Base-by-base conservation (phyloP, 35 echinoderm and acorn worm species). In the Hemicentrotus pulcherrimus region DNA sequence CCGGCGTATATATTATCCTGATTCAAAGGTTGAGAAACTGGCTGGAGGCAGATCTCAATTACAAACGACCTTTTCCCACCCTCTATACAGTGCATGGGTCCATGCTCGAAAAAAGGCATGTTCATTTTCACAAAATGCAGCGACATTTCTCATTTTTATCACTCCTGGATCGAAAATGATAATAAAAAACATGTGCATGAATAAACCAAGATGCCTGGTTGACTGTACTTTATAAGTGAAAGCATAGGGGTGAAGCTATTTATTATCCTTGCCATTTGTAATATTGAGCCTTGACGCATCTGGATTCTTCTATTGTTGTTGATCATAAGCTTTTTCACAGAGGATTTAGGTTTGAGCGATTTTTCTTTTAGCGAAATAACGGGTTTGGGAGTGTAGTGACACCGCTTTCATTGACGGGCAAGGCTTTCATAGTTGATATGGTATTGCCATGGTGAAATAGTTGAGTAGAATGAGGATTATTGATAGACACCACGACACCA, bases 211-310 rank as follows among this genome's bases (percentile, higher is more conserved):
- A 55, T 14, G 50, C 50, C 35, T n/a, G 19, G 65, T 78, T 78
- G 65, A 78, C 28, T n/a, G 65, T 78, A 78, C 65, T 78, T 78
- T 78, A n/a, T 78, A n/a, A 78, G 65, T 28, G 65, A 78, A 78
- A 78, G 65, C 65, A n/a, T n/a, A 18, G 19, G 28, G 65, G 19
- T 78, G 19, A 78, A 78, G 65, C 65, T 78, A 78, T 78, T 78
- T 78, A 78, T 2, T 28, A 78, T 15, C 19, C 24, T 78, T 78
- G 65, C 65, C 24, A 15, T 41, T 41, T 41, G 35, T 55, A 14
- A 55, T 55, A 55, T 11, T n/a, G 65, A 22, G 28, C 4, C 65
- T 4, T 22, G 65, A n/a, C 65, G 24, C 65, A 78, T 78, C 65
- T 78, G 65, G 65, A 78, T 78, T 78, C 18, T n/a, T 18, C 35